Evolutionary conservation across 1,140 invertebrate genomes (phyloP), one percentile per base, ranked within the genome.

Genomic region (Drosophila pectinifera): DNA sequence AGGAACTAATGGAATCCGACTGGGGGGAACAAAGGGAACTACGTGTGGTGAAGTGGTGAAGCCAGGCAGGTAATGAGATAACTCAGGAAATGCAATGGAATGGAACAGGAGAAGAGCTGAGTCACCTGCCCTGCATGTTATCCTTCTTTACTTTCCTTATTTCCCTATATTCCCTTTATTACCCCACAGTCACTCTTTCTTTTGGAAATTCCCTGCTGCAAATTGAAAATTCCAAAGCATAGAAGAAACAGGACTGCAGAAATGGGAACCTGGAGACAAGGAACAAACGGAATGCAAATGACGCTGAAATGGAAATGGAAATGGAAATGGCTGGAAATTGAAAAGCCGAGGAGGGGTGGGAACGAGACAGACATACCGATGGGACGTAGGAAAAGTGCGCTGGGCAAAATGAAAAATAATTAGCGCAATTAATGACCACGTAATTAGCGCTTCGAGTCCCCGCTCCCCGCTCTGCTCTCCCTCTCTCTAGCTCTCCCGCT

Each of bases 381-480:
- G 10, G 5, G 28, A 16, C 24, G n/a, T 28, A 53, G 49, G 18
- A 53, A 36, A 53, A 53, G 49, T 53, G 49, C 31, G 49, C 65
- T 59, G 48, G 53, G 72, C 55, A 78, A 89, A 89, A 89, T 80
- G 84, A 85, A 89, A 90, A 90, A 90, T 90, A 90, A 90, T 90
- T 90, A 90, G 86, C 86, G 86, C 86, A 88, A 90, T 90, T 90
- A 90, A 91, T 91, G 88, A 80, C 73, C 88, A 88, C 83, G 77
- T 91, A 90, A 90, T 91, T 90, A 90, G 88, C 82, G 88, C 82
- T 83, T 85, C 73, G 73, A 84, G 75, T 89, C 84, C 74, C 31
- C 5, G 6, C 49, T 51, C 49, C 10, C 13, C 70, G 20, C 46
- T 34, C 11, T 36, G n/a, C 43, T 42, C 20, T 18, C 28, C 11